Base-by-base conservation (phyloP, 2,113 vertebrate genomes). In the Lepisosteus oculatus region DNA sequence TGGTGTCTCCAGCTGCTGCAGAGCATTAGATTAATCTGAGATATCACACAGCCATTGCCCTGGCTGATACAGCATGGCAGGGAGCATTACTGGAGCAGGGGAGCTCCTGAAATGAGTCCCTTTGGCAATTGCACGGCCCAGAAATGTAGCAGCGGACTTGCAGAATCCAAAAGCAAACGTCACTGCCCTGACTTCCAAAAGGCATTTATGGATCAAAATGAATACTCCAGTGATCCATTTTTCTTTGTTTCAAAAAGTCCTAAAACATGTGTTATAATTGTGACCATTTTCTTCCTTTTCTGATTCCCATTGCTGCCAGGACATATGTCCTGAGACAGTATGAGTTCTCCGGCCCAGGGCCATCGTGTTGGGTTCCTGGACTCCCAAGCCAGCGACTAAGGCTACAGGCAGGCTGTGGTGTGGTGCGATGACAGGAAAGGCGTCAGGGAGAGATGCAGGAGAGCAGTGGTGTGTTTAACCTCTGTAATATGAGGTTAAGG, bases 1-100 rank as follows among this genome's bases (percentile, higher is more conserved):
- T 54, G 54, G 41, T 65, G 63, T 15, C 13, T 14, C 51, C 70
- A 72, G 70, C 70, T 72, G 70, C 65, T 62, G 42, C 7, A 8
- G 63, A 9, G n/a, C 8, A 51, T 51, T 65, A 63, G 62, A 51
- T 42, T 8, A 72, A 65, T 57, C 29, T 42, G 54, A 13, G 29
- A 44, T 65, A 51, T 72, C 70, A n/a, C 70, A 66, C 63, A 65
- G 63, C 14, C 63, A 51, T 51, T 3, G 62, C 29, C 54, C 41
- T n/a, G 63, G 7, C 70, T 65, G 62, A 44, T 56, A 29, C 65
- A 42, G 43, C 61, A 8, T 62, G 17, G 47, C 62, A 11, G 42
- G 63, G 62, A 66, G 64, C 29, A 29, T 29, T 29, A 29, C 29
- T 29, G 29, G 29, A 29, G 29, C 29, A 44, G 64, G 64, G 14